phyloP scores from a whole-genome alignment of 1,140 invertebrate genomes.

The Drosophila orosa region DNA sequence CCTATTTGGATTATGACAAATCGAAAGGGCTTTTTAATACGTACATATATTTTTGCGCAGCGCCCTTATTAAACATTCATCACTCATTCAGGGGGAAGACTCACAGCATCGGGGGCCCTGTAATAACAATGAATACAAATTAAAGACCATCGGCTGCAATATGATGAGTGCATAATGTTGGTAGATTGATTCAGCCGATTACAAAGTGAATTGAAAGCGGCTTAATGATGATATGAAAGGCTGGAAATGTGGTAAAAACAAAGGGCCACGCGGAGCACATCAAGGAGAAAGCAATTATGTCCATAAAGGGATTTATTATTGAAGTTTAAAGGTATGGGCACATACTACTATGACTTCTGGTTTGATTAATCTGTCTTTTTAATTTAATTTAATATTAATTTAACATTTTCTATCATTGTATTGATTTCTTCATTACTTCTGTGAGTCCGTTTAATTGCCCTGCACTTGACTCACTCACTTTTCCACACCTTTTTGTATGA shows the following conservation, averaged over 20 bases:
- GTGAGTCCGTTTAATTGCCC: constrained; percentile 6
- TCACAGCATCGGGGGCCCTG: not conserved
- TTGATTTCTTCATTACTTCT: constrained; percentile 7
- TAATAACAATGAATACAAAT: constrained; percentile 35
- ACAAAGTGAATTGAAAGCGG: constrained; percentile 8
- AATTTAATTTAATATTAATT: not conserved
- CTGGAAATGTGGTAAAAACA: not conserved
- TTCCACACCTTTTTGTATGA: not conserved
- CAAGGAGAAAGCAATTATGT: not conserved
- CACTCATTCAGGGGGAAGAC: constrained; percentile 3
- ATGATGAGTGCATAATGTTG: constrained; percentile 19
- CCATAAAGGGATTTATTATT: not conserved
- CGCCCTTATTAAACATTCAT: constrained; percentile 30
- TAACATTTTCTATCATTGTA: not conserved
- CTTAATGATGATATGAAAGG: constrained; percentile 14
- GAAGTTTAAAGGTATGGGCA: no score
- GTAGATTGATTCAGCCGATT: constrained; percentile 19
- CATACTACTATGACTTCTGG: not conserved
- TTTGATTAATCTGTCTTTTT: no score
- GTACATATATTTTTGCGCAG: constrained; percentile 11
- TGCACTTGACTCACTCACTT: constrained; percentile 27
- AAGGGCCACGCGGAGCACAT: not conserved
- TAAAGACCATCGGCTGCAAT: constrained; percentile 22
- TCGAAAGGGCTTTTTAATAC: not conserved
- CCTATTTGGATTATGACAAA: constrained; percentile 18